A percentile compares a stretch with the other conserved stretches of the same genome.
Evolutionary conservation across 2,113 vertebrate species (phyloP).

Genomic region (Orcinus orca): DNA sequence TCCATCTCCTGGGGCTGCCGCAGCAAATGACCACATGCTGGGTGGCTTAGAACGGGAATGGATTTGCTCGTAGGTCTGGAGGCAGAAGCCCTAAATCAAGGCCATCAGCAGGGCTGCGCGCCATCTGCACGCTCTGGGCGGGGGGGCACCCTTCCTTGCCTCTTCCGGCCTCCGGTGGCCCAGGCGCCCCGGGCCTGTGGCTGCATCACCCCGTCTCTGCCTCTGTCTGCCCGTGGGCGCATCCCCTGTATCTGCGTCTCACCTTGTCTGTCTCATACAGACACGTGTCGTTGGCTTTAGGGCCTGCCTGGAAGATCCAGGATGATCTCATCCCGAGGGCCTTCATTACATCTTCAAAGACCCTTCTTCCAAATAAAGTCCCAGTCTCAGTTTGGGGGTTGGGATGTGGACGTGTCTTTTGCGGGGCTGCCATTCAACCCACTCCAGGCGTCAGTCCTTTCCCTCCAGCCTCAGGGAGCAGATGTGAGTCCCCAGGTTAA

Average conservation of each 20-base stretch:
- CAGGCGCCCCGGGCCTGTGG: not conserved
- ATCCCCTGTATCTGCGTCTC: too few species aligned
- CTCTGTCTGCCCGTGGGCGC: too few species aligned
- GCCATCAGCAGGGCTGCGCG: accelerated
- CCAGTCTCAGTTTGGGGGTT: not conserved
- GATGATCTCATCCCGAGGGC: not conserved
- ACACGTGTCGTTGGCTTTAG: not conserved
- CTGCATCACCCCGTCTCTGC: not conserved
- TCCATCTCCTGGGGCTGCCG: too few species aligned
- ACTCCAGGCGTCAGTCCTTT: not conserved
- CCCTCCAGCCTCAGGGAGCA: not conserved
- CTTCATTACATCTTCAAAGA: not conserved
- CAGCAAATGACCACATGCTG: accelerated
- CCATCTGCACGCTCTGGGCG: too few species aligned
- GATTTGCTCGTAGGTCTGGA: not conserved
- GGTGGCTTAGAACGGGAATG: too few species aligned
- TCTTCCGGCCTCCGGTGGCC: not conserved
- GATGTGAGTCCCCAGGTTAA: not conserved
- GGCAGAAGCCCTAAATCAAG: not conserved
- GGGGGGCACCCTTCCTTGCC: not conserved
- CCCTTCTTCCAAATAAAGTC: not conserved
- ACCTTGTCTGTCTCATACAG: not conserved
- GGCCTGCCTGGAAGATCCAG: not conserved
- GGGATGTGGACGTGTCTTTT: not conserved
- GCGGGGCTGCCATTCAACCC: accelerated